These are phyloP conservation scores for Phoxinus phoxinus DNA, from an alignment of 2,113 vertebrate genomes.

Conservation along the genomic window DNA sequence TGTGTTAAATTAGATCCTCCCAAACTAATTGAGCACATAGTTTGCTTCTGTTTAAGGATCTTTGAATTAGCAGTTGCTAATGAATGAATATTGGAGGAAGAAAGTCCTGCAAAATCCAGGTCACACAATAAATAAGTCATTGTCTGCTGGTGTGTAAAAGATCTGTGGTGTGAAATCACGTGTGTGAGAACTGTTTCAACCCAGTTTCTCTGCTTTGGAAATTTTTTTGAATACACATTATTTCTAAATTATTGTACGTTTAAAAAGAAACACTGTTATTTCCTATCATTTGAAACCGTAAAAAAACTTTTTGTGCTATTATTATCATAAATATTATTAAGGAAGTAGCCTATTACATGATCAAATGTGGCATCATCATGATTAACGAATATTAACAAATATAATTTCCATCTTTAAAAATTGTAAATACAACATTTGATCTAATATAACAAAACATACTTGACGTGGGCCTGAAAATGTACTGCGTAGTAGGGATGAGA, in stretches of 20 bases:
- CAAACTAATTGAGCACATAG: background rate
- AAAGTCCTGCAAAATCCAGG: background rate
- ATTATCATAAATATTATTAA: background rate
- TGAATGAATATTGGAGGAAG: background rate
- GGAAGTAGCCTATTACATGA: background rate
- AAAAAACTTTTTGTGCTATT: background rate
- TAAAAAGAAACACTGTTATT: background rate
- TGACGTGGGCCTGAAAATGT: background rate
- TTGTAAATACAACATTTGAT: background rate
- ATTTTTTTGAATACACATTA: background rate
- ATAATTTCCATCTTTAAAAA: background rate
- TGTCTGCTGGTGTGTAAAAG: background rate
- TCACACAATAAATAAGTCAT: constrained; percentile 8
- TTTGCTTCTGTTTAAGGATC: background rate
- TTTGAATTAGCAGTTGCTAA: constrained; percentile 1
- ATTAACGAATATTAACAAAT: background rate
- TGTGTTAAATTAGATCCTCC: constrained; percentile 41
- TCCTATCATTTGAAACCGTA: background rate
- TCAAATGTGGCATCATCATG: background rate
- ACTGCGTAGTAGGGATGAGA: background rate
- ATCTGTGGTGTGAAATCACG: background rate
- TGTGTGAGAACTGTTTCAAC: background rate
- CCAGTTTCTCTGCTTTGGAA: background rate
- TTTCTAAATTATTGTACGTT: background rate
- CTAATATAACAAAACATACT: background rate